Evolutionary conservation across 1,140 invertebrate species (phyloP).

Genomic region (Zaprionus nigranus): DNA sequence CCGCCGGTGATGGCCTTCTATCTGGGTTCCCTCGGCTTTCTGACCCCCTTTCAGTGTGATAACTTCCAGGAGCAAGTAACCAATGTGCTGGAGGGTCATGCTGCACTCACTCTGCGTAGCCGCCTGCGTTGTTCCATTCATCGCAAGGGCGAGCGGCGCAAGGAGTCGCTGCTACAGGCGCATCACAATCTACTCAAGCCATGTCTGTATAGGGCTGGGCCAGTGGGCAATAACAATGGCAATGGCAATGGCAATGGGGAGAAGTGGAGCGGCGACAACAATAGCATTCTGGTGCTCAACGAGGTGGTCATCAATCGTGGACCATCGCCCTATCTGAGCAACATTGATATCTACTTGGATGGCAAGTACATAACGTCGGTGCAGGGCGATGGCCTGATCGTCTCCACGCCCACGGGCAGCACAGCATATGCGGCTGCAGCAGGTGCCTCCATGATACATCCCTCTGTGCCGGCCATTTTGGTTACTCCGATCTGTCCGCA

Average conservation of each 20-base stretch:
- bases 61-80: conserved; percentile 98
- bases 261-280: conserved; percentile 32
- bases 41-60: conserved; percentile 97
- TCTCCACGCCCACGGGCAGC: conserved; percentile 98
- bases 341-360: conserved; percentile 97
- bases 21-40: conserved; percentile 96
- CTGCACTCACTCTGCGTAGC: conserved; percentile 94
- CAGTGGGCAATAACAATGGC: conserved; percentile 33
- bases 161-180: conserved; percentile 55
- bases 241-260: conserved; percentile 28
- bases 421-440: conserved; percentile 98
- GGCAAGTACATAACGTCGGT: conserved; percentile 98
- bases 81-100: conserved; percentile 95
- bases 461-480: conserved; percentile 98
- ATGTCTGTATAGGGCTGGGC: conserved; percentile 17
- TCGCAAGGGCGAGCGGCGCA: conserved; percentile 86
- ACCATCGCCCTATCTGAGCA: conserved; percentile 96
- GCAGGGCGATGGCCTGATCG: conserved; percentile 97
- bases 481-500: conserved; percentile 99
- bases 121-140: conserved; percentile 95
- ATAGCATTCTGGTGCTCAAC: conserved; percentile 90
- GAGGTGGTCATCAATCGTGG: conserved; percentile 98
- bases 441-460: conserved; percentile 99
- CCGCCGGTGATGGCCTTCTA: conserved; percentile 99
- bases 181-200: conserved; percentile 47